Evolutionary conservation across 2,113 vertebrate genomes (phyloP).

Genomic region (Hippocampus comes): DNA sequence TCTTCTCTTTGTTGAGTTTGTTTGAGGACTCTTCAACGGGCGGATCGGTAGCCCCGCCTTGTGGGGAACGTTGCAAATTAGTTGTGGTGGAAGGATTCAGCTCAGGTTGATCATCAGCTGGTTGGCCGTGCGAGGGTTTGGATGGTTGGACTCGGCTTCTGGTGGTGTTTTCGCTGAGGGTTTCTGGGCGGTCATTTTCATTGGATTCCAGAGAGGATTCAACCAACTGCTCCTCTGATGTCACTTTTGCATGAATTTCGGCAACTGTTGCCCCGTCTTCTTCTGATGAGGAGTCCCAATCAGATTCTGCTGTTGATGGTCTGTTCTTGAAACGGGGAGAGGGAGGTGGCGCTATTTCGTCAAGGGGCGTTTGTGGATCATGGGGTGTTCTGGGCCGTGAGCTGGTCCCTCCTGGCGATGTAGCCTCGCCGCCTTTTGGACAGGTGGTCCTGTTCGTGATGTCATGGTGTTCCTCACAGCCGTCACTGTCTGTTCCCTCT

Average conservation of each 20-base stretch:
- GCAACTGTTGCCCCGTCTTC: constrained; percentile 8
- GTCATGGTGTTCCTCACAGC: neutral
- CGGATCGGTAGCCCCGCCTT: neutral
- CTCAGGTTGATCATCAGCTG: neutral
- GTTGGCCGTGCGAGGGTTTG: neutral
- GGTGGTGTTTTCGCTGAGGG: constrained; percentile 1
- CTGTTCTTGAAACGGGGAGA: constrained; percentile 10
- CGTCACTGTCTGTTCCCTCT: constrained; percentile 31
- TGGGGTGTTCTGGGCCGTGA: constrained; percentile 19
- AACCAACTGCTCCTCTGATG: constrained; percentile 5
- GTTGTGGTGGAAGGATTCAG: neutral
- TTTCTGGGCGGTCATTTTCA: constrained; percentile 14
- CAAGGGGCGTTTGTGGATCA: constrained; percentile 1
- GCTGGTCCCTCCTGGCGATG: constrained; percentile 8
- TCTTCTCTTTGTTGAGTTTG: neutral
- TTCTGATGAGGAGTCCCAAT: constrained; percentile 51
- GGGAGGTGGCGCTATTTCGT: neutral
- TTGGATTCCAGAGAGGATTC: constrained; percentile 24
- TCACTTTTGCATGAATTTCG: neutral
- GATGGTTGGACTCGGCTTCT: neutral
- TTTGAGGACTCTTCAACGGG: constrained; percentile 15
- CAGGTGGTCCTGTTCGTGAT: neutral
- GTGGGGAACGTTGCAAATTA: neutral
- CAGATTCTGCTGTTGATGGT: constrained; percentile 20
- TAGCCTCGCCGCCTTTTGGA: constrained; percentile 13